Evolutionary conservation across 2,797 vertebrate species (phyloP).

Genomic region (Halcyon chelicuti): DNA sequence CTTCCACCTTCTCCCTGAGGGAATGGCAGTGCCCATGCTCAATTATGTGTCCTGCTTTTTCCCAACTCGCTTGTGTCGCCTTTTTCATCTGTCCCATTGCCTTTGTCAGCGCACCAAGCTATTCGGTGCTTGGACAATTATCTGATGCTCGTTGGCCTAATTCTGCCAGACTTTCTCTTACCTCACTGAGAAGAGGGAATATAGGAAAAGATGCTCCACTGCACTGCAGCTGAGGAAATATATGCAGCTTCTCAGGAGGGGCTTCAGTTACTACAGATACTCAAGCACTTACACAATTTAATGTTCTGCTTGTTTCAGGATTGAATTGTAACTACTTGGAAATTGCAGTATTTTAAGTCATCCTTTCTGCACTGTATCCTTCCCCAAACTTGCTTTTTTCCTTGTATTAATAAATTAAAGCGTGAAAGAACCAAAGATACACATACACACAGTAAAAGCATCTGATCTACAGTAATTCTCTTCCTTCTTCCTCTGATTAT

Average conservation of each 20-base stretch:
- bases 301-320: neutral
- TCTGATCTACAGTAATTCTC: neutral
- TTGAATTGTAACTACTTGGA: neutral
- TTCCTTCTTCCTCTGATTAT: neutral
- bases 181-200: neutral
- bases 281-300: neutral
- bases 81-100: neutral
- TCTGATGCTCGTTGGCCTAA: constrained; percentile 57
- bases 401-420: neutral
- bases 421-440: neutral
- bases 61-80: neutral
- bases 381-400: neutral
- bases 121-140: constrained; percentile 29
- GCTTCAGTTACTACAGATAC: neutral
- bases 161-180: constrained; percentile 15
- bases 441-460: neutral
- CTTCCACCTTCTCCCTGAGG: neutral
- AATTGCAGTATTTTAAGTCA: neutral
- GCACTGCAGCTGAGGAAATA: neutral
- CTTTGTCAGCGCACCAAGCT: neutral
- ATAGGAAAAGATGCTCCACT: neutral
- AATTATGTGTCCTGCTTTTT: neutral
- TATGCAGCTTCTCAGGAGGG: neutral
- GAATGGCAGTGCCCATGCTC: neutral
- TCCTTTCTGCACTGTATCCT: neutral